Percentiles rank a stretch among this genome's conserved stretches.
phyloP scores from a whole-genome alignment of 1,140 invertebrate species.

The Euura lappo region DNA sequence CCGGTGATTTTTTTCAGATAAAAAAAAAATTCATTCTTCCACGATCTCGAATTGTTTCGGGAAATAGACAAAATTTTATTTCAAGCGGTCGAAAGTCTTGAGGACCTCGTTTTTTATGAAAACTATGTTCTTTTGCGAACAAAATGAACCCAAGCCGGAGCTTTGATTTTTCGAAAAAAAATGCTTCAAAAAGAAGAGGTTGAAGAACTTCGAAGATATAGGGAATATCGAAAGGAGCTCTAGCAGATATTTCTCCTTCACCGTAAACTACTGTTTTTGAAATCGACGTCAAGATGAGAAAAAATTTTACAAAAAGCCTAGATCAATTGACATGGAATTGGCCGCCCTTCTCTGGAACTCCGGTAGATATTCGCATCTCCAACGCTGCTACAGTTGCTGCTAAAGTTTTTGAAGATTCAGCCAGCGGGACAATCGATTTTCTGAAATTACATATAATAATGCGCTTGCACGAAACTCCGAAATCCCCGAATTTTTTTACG shows the following conservation, averaged over 20 bases:
- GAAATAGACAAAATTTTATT: neutral
- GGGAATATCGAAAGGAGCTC: neutral
- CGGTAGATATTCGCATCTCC: constrained; percentile 33
- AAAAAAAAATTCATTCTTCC: neutral
- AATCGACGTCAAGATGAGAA: neutral
- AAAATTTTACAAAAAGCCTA: neutral
- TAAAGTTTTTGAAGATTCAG: constrained; percentile 27
- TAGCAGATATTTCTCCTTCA: neutral
- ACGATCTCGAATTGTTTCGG: neutral
- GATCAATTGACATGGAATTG: neutral
- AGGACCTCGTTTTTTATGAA: neutral
- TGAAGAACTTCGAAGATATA: neutral
- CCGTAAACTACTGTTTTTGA: neutral
- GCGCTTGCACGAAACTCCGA: too few relatives aligned
- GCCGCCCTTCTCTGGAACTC: constrained; percentile 17
- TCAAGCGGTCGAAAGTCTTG: neutral
- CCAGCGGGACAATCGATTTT: constrained; percentile 27
- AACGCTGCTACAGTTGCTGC: constrained; percentile 36
- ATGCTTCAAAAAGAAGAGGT: neutral
- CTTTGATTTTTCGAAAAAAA: neutral
- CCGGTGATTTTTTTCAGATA: too few relatives aligned
- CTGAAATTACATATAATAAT: too few relatives aligned
- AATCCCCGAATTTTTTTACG: too few relatives aligned
- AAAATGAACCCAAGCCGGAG: neutral
- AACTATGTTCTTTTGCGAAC: neutral